Percentiles rank a stretch among this genome's conserved stretches.
These are phyloP conservation scores for Alexandromys fortis DNA, from an alignment of 2,113 vertebrate species.

Conservation along the genomic window DNA sequence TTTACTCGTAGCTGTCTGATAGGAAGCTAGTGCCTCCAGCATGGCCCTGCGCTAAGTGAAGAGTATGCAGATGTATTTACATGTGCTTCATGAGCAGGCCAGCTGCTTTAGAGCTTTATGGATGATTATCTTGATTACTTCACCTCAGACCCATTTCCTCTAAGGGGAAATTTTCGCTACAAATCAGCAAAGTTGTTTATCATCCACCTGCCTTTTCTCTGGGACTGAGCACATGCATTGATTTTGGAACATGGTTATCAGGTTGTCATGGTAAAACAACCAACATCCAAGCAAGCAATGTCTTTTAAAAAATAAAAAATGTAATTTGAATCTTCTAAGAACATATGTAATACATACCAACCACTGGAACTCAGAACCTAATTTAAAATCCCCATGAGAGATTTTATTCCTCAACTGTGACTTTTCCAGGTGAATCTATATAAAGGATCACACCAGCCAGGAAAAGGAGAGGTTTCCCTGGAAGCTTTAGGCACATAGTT, in stretches of 20 bases:
- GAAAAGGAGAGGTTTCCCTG: slow-evolving; percentile 25
- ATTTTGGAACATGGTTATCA: slow-evolving; percentile 77
- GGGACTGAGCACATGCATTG: slow-evolving; percentile 62
- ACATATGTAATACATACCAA: neutral
- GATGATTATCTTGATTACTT: slow-evolving; percentile 47
- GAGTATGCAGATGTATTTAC: neutral
- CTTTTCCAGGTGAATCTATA: slow-evolving; percentile 52
- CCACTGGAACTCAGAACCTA: neutral
- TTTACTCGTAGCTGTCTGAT: neutral
- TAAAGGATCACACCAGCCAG: neutral
- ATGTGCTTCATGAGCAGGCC: slow-evolving; percentile 40
- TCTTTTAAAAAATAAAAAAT: slow-evolving; percentile 63
- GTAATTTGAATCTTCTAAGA: slow-evolving; percentile 38
- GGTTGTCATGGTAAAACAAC: slow-evolving; percentile 77
- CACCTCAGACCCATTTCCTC: slow-evolving; percentile 41
- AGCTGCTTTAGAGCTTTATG: slow-evolving; percentile 26
- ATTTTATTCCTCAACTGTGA: neutral
- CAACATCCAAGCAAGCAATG: slow-evolving; percentile 71
- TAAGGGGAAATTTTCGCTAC: slow-evolving; percentile 61
- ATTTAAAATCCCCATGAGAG: slow-evolving; percentile 8
- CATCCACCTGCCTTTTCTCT: slow-evolving; percentile 68
- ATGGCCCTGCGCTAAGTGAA: slow-evolving; percentile 45
- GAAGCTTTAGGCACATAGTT: slow-evolving; percentile 68
- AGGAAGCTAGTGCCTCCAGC: neutral
- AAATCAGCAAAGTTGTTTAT: slow-evolving; percentile 74